Conservation (phyloP, 2,113 vertebrate genomes). For the Chauna torquata region DNA sequence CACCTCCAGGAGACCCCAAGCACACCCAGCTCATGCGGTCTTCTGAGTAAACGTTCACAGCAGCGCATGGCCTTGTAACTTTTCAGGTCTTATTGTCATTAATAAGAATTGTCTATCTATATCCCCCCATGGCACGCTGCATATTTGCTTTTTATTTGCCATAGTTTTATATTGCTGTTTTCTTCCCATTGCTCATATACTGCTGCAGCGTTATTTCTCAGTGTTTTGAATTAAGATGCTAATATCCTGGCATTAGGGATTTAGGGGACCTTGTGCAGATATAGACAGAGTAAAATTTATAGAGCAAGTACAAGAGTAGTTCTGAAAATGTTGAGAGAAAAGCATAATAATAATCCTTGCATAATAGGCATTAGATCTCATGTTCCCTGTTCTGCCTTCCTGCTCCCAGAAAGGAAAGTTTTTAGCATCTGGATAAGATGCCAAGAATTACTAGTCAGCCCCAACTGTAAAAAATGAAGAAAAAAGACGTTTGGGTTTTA, state of each 20-base stretch:
- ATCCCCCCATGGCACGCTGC: background rate
- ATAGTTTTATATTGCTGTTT: background rate
- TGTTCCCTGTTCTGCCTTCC: background rate
- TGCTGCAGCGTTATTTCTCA: background rate
- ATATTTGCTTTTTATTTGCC: background rate
- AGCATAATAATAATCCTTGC: background rate
- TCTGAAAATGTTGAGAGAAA: slow-evolving; percentile 34
- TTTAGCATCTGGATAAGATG: background rate
- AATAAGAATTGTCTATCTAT: background rate
- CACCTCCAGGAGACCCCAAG: background rate
- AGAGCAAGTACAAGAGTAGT: background rate
- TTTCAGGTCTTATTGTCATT: background rate
- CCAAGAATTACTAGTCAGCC: background rate
- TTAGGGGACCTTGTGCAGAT: slow-evolving; percentile 3
- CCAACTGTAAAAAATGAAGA: background rate
- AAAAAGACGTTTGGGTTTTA: background rate
- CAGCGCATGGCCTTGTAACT: background rate
- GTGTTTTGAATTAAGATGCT: slow-evolving; percentile 33
- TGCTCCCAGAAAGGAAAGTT: background rate
- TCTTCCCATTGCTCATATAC: background rate
- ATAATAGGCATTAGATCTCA: background rate
- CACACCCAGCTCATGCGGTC: background rate
- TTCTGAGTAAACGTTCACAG: background rate
- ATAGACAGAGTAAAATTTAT: background rate
- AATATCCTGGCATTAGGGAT: background rate